phyloP scores from a whole-genome alignment of 1,140 invertebrate genomes.

The Acromyrmex heyeri region DNA sequence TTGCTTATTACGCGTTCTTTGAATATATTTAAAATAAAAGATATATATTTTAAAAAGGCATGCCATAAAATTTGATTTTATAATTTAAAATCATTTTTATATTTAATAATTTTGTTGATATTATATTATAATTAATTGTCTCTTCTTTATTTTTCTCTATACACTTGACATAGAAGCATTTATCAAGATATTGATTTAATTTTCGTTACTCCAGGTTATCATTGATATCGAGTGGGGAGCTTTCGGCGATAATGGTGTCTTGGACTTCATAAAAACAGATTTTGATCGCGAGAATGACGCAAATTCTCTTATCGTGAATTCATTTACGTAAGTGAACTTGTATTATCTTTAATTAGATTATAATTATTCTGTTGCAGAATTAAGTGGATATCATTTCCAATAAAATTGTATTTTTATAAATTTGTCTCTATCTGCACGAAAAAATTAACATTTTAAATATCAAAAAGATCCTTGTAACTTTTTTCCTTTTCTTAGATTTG shows the following conservation, averaged over 20 bases:
- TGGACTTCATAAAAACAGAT: slow-evolving; percentile 92
- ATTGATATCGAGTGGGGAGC: slow-evolving; percentile 95
- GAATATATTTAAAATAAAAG: neutral
- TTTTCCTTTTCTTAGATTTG: slow-evolving; percentile 87
- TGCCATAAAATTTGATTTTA: neutral
- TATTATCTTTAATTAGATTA: slow-evolving; percentile 53
- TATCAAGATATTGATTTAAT: neutral
- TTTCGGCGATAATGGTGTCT: slow-evolving; percentile 93
- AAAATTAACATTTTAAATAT: slow-evolving; percentile 14
- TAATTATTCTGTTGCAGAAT: slow-evolving; percentile 27
- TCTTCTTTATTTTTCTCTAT: too few relatives aligned
- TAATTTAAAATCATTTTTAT: neutral
- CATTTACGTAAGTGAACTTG: slow-evolving; percentile 86
- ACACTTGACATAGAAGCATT: neutral
- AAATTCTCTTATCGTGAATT: slow-evolving; percentile 87
- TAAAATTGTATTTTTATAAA: slow-evolving; percentile 11
- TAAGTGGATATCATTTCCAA: slow-evolving; percentile 1
- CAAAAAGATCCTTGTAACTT: neutral
- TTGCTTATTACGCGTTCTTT: neutral
- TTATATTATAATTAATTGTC: too few relatives aligned
- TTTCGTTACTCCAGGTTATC: slow-evolving; percentile 88
- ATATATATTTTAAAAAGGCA: slow-evolving; percentile 1
- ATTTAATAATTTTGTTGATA: too few relatives aligned
- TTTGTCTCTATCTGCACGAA: neutral
- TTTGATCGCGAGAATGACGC: slow-evolving; percentile 89